These are phyloP conservation scores for Neodiprion lecontei DNA, from an alignment of 1,140 invertebrate species.

Conservation along the genomic window DNA sequence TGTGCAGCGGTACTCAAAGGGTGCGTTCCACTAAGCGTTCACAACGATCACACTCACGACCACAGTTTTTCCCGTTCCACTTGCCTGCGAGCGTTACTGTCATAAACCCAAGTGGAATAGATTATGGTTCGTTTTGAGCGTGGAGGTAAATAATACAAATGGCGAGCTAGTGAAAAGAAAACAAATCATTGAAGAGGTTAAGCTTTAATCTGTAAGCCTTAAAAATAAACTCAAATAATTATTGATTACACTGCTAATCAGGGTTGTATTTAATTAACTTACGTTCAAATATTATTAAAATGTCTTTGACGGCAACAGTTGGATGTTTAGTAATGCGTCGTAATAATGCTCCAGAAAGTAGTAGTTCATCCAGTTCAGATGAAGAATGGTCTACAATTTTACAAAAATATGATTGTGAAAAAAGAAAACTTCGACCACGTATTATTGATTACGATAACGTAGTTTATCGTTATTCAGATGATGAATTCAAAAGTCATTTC, in stretches of 20 bases:
- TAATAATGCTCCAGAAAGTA: conserved; percentile 7
- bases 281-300: conserved; percentile 11
- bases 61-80: too few relatives aligned
- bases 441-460: conserved; percentile 14
- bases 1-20: too few relatives aligned
- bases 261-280: neutral
- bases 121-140: too few relatives aligned
- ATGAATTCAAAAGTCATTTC: conserved; percentile 13
- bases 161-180: too few relatives aligned
- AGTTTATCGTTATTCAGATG: conserved; percentile 9
- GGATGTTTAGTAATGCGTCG: neutral
- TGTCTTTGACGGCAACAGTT: conserved; percentile 7
- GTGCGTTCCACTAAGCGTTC: too few relatives aligned
- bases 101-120: too few relatives aligned
- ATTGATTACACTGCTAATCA: too few relatives aligned
- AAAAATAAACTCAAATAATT: neutral
- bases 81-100: too few relatives aligned
- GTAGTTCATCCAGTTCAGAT: conserved; percentile 7
- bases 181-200: conserved; percentile 11
- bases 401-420: conserved; percentile 13
- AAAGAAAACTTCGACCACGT: conserved; percentile 9
- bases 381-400: conserved; percentile 10
- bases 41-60: too few relatives aligned
- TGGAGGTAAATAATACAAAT: too few relatives aligned
- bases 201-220: neutral